phyloP scores from a whole-genome alignment of 2,888 invertebrate species.

The Conomelus anceps region DNA sequence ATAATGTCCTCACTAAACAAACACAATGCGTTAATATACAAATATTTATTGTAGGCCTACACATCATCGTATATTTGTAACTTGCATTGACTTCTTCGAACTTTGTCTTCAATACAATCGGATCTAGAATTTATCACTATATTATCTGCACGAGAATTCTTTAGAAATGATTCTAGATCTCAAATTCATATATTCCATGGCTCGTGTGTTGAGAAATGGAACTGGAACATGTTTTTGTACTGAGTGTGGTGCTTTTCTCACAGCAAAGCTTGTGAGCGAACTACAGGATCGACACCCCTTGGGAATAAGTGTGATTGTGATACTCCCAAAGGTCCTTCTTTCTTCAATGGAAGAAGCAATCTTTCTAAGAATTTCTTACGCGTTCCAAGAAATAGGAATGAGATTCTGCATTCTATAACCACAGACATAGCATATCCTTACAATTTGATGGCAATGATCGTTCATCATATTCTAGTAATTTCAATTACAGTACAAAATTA shows the following conservation, averaged over 20 bases:
- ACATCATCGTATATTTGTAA: no score
- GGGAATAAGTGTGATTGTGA: not conserved
- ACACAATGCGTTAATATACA: no score
- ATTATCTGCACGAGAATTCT: no score
- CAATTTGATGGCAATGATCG: not conserved
- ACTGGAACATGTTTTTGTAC: not conserved
- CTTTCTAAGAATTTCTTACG: not conserved
- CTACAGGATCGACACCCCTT: not conserved
- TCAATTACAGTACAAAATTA: not conserved
- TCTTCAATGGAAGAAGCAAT: not conserved
- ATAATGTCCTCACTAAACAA: no score
- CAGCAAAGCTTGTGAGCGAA: not conserved
- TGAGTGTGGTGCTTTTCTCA: not conserved
- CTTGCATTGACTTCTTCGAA: no score
- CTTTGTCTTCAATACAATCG: no score
- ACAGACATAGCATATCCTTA: not conserved
- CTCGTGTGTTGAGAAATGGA: not conserved
- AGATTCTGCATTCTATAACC: not conserved
- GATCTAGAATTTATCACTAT: no score
- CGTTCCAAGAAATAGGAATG: not conserved
- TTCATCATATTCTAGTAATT: not conserved
- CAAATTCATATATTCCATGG: not conserved
- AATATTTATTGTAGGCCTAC: no score
- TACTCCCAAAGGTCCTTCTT: not conserved
- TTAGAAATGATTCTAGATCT: not conserved